These are phyloP conservation scores for Operophtera brumata DNA, from an alignment of 2,888 invertebrate genomes.

Conservation along the genomic window DNA sequence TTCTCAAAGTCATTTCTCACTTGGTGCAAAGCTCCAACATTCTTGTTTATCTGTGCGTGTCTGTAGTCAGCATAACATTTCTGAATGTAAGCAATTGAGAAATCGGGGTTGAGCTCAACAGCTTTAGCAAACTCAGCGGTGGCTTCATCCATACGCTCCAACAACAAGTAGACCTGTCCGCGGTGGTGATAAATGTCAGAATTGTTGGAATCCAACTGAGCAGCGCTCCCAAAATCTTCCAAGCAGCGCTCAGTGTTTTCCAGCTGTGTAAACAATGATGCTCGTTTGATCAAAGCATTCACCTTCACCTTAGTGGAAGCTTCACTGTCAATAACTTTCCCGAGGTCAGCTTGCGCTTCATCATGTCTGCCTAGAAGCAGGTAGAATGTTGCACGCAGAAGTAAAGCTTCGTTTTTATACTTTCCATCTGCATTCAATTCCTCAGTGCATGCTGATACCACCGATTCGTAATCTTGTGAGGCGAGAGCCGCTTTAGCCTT, in stretches of 20 bases:
- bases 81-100: slow-evolving; percentile 93
- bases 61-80: slow-evolving; percentile 95
- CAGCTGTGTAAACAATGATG: slow-evolving; percentile 90
- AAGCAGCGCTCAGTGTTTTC: slow-evolving; percentile 87
- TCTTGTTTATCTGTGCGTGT: slow-evolving; percentile 82
- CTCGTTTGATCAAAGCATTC: slow-evolving; percentile 94
- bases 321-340: slow-evolving; percentile 84
- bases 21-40: slow-evolving; percentile 82
- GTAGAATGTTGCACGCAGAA: slow-evolving; percentile 92
- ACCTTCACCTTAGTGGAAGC: slow-evolving; percentile 84
- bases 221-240: slow-evolving; percentile 89
- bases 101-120: slow-evolving; percentile 89
- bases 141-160: slow-evolving; percentile 91
- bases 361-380: slow-evolving; percentile 88
- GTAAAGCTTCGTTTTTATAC: slow-evolving; percentile 85
- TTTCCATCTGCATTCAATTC: slow-evolving; percentile 85
- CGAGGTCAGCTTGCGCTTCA: slow-evolving; percentile 86
- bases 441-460: slow-evolving; percentile 89
- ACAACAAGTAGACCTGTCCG: slow-evolving; percentile 91
- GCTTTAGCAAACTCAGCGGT: slow-evolving; percentile 91
- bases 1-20: slow-evolving; percentile 87
- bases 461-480: slow-evolving; percentile 86
- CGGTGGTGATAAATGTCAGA: slow-evolving; percentile 96
- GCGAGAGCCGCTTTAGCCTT: slow-evolving; percentile 86
- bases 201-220: slow-evolving; percentile 87